Conservation (phyloP, 2,797 vertebrate genomes). For the Denticeps clupeoides region DNA sequence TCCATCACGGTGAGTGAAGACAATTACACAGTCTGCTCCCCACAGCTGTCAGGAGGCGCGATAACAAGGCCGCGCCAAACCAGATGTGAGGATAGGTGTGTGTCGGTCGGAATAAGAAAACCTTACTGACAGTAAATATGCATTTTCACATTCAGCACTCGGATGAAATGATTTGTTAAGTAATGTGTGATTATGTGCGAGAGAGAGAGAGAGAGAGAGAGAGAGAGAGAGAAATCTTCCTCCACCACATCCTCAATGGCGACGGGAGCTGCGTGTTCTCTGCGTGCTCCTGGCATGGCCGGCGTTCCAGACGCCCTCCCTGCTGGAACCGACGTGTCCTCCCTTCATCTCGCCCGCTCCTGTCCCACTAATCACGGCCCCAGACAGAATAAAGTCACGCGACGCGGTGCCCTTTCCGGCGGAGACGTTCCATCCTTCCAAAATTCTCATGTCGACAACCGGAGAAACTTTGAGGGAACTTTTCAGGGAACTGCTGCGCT, state of each 20-base stretch:
- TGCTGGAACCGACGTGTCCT: slow-evolving; percentile 36
- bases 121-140: no score
- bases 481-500: no score
- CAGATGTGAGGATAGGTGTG: slow-evolving; percentile 45
- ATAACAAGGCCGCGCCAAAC: slow-evolving; percentile 47
- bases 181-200: neutral
- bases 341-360: slow-evolving; percentile 32
- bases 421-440: no score
- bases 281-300: slow-evolving; percentile 27
- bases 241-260: slow-evolving; percentile 32
- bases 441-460: no score
- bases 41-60: slow-evolving; percentile 42
- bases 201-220: neutral
- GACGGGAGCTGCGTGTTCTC: slow-evolving; percentile 32
- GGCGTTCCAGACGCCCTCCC: slow-evolving; percentile 34
- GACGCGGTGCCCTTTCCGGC: no score
- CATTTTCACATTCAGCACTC: no score
- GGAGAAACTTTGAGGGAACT: no score
- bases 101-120: slow-evolving; percentile 21
- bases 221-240: neutral
- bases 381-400: no score
- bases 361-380: slow-evolving; percentile 20
- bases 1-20: slow-evolving; percentile 50
- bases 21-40: slow-evolving; percentile 39
- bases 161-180: no score